phyloP scores from a whole-genome alignment of 1,140 invertebrate genomes.

The Argopecten irradians region DNA sequence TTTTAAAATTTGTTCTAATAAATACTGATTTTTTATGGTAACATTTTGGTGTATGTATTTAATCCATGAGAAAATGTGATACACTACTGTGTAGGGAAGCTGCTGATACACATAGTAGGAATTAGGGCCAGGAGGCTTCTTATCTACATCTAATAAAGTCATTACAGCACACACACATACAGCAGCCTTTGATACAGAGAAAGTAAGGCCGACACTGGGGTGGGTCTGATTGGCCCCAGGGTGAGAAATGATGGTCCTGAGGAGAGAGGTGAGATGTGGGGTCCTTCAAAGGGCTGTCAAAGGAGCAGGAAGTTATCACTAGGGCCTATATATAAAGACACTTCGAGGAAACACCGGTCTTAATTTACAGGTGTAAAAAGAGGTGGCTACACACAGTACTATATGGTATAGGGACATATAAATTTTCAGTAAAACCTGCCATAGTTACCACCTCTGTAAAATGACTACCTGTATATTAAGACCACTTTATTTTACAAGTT shows the following conservation, averaged over 20 bases:
- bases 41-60: neutral
- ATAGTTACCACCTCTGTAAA: too few species aligned
- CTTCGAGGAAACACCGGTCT: neutral
- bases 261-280: too few species aligned
- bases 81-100: neutral
- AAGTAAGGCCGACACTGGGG: neutral
- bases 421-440: too few species aligned
- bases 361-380: neutral
- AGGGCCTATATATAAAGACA: too few species aligned
- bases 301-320: neutral
- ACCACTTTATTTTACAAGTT: too few species aligned
- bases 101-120: neutral
- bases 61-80: neutral
- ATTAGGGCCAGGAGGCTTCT: neutral
- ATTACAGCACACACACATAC: neutral
- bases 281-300: neutral
- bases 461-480: too few species aligned
- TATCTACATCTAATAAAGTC: conserved; percentile 6
- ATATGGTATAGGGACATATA: too few species aligned
- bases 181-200: neutral
- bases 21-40: neutral
- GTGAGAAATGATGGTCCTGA: neutral
- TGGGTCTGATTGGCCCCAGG: neutral
- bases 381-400: too few species aligned
- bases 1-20: neutral